Conservation (phyloP, 2,888 invertebrate genomes). For the Rosalia funebris region DNA sequence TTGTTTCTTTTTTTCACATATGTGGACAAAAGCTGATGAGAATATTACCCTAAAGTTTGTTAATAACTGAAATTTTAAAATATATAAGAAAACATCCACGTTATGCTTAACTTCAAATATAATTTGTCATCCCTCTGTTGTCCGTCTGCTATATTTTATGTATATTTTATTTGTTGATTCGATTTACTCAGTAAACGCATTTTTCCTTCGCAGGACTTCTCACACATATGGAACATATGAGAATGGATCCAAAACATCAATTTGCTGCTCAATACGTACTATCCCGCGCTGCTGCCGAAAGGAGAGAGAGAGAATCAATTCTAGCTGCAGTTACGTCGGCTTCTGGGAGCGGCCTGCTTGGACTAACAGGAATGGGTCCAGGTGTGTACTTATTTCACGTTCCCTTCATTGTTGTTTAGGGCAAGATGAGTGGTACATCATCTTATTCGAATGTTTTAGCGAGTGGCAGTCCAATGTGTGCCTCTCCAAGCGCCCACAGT, state of each 20-base stretch:
- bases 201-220: conserved; percentile 75
- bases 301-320: conserved; percentile 83
- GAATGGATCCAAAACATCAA: conserved; percentile 96
- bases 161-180: conserved; percentile 14
- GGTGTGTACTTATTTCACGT: conserved; percentile 45
- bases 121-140: too few relatives aligned
- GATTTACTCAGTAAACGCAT: not conserved
- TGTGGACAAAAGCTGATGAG: conserved; percentile 51
- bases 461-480: conserved; percentile 75
- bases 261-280: conserved; percentile 94
- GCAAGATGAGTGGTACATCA: not conserved
- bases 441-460: conserved; percentile 46
- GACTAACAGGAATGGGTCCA: conserved; percentile 63
- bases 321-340: conserved; percentile 72
- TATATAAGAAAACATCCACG: not conserved
- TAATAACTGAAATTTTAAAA: conserved; percentile 5
- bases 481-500: conserved; percentile 86
- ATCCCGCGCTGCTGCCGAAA: conserved; percentile 89
- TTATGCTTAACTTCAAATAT: conserved; percentile 26
- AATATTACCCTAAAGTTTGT: conserved; percentile 43
- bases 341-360: conserved; percentile 72
- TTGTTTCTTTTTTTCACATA: conserved; percentile 45
- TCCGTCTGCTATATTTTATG: conserved; percentile 29
- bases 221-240: conserved; percentile 96
- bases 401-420: not conserved